Percentiles rank a stretch among this genome's conserved stretches.
phyloP scores from a whole-genome alignment of 2,888 invertebrate species.

The Tricholauxania praeusta region DNA sequence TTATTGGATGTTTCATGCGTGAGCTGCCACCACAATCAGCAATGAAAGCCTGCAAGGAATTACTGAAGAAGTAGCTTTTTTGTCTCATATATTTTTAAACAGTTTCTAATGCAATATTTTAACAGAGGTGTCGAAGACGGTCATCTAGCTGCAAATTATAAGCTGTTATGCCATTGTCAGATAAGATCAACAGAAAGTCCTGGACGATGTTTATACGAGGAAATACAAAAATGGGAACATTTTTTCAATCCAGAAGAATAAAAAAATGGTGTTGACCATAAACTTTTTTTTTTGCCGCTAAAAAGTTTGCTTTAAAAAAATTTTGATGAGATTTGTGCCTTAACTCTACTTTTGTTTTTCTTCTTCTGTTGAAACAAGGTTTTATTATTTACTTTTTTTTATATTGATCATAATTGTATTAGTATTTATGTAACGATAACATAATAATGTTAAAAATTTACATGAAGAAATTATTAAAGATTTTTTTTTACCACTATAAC shows the following conservation, averaged over 20 bases:
- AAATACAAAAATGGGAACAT: constrained; percentile 71
- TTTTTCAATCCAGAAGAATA: constrained; percentile 55
- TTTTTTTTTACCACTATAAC: too few species aligned
- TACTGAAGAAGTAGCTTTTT: constrained; percentile 60
- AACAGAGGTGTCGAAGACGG: constrained; percentile 68
- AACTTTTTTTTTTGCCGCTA: not conserved
- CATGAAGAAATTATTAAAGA: too few species aligned
- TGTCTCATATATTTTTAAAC: not conserved
- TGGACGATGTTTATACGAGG: constrained; percentile 69
- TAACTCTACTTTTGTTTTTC: not conserved
- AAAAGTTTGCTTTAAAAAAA: constrained; percentile 29
- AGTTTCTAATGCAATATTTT: constrained; percentile 24
- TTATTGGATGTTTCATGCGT: constrained; percentile 71
- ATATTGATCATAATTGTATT: not conserved
- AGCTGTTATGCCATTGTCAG: constrained; percentile 70
- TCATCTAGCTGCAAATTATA: constrained; percentile 68
- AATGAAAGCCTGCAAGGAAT: constrained; percentile 66
- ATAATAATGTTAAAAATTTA: not conserved
- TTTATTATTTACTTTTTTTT: not conserved
- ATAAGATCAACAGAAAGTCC: constrained; percentile 70
- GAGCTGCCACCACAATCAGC: constrained; percentile 67
- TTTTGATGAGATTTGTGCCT: constrained; percentile 20
- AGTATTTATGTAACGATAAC: not conserved
- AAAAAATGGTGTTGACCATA: not conserved
- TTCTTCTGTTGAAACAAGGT: constrained; percentile 7